Base-by-base conservation (phyloP, 2,888 invertebrate genomes). In the Desoria tigrina region DNA sequence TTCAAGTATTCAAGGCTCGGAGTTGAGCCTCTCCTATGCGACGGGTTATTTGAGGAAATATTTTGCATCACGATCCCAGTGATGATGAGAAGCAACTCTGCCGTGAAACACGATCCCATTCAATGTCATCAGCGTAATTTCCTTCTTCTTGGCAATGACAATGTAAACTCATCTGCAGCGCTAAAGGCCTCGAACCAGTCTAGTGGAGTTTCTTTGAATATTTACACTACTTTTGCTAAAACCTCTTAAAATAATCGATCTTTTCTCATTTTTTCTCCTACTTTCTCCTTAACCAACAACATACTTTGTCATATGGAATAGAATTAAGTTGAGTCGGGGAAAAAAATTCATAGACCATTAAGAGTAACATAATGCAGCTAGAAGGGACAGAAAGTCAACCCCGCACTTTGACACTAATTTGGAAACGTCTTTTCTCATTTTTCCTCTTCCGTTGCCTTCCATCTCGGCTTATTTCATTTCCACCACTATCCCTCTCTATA, bases 291-390 rank as follows among this genome's bases (percentile, higher is more conserved):
- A 16, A 16, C 4, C 45, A 18, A 11, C 9, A 16, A 45, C 21
- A 16, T 45, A 45, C 6, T n/a, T 16, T 45, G 45, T 45, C 16
- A 32, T 11, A 32, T 32, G 11, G 32, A 32, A 32, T 32, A 32
- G 32, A 32, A 45, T 16, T 45, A n/a, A 45, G 21, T 45, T 45
- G n/a, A 45, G 9, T 57, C 39, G n/a, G n/a, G n/a, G n/a, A n/a
- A 37, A 56, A 56, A 56, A 42, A 57, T 57, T 57, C 62, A 55
- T 57, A 57, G 57, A 57, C 57, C 63, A 63, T 63, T 56, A 56
- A 49, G 37, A 57, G 24, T 53, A 14, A 56, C 42, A 50, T 42
- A 58, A 23, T 42, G 27, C 42, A 45, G 23, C 24, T 49, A 21
- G 14, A 18, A 24, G 14, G n/a, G 14, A n/a, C n/a, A n/a, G n/a